Base-by-base conservation (phyloP, 2,113 vertebrate species). In the Hyperopisus bebe region DNA sequence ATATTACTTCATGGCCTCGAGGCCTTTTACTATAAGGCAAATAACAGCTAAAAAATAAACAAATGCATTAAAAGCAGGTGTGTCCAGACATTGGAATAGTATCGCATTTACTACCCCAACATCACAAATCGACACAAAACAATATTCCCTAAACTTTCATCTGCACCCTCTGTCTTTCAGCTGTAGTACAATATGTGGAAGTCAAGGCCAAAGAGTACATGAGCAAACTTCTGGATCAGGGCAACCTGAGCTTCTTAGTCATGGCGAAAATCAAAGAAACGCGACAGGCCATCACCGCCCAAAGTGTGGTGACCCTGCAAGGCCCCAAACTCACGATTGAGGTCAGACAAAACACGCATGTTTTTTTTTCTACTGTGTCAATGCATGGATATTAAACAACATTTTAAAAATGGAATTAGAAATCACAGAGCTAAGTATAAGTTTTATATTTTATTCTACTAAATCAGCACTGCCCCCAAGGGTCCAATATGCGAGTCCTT, bases 131-230 rank as follows among this genome's bases (percentile, higher is more conserved):
- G 62, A 31, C n/a, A 70, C n/a, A 66, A 27, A 27, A 27, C n/a
- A 31, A 27, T 27, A 70, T 70, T 70, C 62, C 10, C 10, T 31
- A 27, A 27, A 70, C n/a, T 31, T 11, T 13, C 62, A 70, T 70
- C 62, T 70, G 10, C n/a, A 70, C 46, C 21, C 82, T 85, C 19
- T 48, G 21, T 27, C 21, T 62, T 88, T 7, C 94, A 98, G 97
- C 66, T 19, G 92, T 92, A 13, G 89, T 88, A 51, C 89, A 93
- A 0, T 91, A 92, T 1, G 62, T 98, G 74, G 74, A 82, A 5
- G 85, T 97, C 89, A 51, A 88, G 83, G 95, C 96, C 0, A 55
- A 92, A 0, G 97, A 98, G 10, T 99, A 99, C 93, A 90, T 96
- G 93, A 89, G 83, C 27, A 86, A 95, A 4, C 92, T 98, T 90